Evolutionary conservation across 1,140 invertebrate genomes (phyloP), one percentile per base, ranked within the genome.

Genomic region (Caenorhabditis inopinata): DNA sequence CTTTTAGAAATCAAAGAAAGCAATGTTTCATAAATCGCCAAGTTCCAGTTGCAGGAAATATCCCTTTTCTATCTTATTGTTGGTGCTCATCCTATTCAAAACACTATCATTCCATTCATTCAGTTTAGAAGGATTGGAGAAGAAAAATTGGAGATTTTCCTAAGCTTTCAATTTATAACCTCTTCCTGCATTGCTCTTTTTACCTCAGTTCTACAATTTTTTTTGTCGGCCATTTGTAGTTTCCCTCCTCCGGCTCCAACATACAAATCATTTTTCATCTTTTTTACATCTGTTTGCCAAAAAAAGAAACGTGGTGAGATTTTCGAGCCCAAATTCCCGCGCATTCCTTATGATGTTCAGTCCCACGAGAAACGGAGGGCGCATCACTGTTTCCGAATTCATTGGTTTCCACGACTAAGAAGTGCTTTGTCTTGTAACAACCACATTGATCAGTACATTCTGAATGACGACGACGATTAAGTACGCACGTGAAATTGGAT

Each of bases 371-470:
- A 38, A 68, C 12, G 25, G 58, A 2, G 5, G 32, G 16, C 3
- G 9, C 58, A 68, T 68, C 58, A 68, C 58, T 68, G 58, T 68
- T 68, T 68, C 23, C 32, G 21, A 68, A 68, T 68, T 68, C 58
- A 68, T 68, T 68, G 58, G 32, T 21, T 68, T 68, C 23, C 23
- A 18, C 21, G 2, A 32, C 25, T 2, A 18, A 62, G 53, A 23
- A n/a, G 14, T 62, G 6, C 27, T 62, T 23, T 27, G 11, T 7
- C 18, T 25, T 14, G 58, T 18, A 68, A 68, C 32, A 38, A 38
- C 58, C 35, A 68, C 58, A 68, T 42, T 21, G 58, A 68, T 68
- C 58, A 68, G 21, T 32, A 68, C 58, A 68, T 68, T 68, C 38
- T 38, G 27, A 68, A 68, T 68, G 58, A 38, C 38, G 58, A 68